Evolutionary conservation across 2,797 vertebrate species (phyloP), one percentile per base, ranked within the genome.

Genomic region (Salmo trutta): DNA sequence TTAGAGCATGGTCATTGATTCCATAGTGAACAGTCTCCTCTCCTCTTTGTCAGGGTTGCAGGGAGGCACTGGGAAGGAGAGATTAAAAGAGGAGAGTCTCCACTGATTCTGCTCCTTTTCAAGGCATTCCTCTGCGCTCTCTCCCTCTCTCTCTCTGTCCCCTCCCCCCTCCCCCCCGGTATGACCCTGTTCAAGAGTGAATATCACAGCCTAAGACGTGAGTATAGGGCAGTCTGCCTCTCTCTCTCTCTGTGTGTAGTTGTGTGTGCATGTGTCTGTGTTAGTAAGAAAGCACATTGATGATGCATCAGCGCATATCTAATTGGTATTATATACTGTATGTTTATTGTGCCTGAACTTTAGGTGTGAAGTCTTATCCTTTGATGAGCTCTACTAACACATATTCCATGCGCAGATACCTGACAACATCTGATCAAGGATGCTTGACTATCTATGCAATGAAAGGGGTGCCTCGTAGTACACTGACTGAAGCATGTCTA

Each of bases 131-230:
- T 14, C 68, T 47, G 19, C 36, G 10, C 59, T 64, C 59, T 64
- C 59, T 10, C 12, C 15, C 12, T 0, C 47, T 51, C 8, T 21
- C 41, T 12, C 10, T 12, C 41, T 47, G 41, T 8, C 41, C 33
- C 31, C 33, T 5, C 33, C 33, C 5, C 59, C 21, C 3, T 0
- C 47, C 51, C 51, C 19, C 17, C 71, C n/a, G 33, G 73, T 16
- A 65, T 74, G 73, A 74, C 73, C 56, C 73, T 74, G 33, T 74
- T 62, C 73, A 74, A 70, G 66, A 76, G 66, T 56, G 75, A 70
- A 69, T 69, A 76, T 17, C 52, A 69, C 75, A 70, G 67, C 73
- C 19, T 33, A 12, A 74, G 56, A 74, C 19, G 73, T 74, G 56
- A 74, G 73, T 74, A 74, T 21, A 64, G n/a, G 5, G 15, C 5